Conservation (phyloP, 2,888 invertebrate genomes). For the Microplitis deprimator region DNA sequence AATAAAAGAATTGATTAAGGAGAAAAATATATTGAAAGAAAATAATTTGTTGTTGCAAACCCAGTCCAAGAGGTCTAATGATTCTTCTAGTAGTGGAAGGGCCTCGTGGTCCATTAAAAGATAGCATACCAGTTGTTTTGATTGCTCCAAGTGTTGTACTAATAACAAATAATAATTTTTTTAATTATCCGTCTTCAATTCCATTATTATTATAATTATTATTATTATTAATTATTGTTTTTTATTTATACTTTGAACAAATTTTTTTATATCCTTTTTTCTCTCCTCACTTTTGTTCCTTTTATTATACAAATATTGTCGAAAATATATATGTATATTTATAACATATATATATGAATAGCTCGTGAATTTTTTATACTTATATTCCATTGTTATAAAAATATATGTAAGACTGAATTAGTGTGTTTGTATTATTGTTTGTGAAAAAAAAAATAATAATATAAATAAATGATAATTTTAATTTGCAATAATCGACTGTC, state of each 20-base stretch:
- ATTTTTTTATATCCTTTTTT: no score
- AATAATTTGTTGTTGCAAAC: constrained; percentile 80
- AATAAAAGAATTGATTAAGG: constrained; percentile 79
- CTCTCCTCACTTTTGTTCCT: no score
- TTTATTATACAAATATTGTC: no score
- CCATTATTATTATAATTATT: constrained; percentile 22
- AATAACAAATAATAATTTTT: constrained; percentile 71
- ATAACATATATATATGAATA: not conserved
- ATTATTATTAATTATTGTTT: constrained; percentile 1
- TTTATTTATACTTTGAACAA: not conserved
- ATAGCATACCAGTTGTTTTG: constrained; percentile 80
- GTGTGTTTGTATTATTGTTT: not conserved
- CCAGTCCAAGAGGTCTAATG: constrained; percentile 69
- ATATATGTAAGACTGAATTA: not conserved
- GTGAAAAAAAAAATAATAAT: not conserved
- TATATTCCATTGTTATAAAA: not conserved
- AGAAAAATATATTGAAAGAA: constrained; percentile 82
- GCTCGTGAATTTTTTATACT: not conserved
- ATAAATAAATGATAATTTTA: not conserved
- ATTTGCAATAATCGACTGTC: not conserved
- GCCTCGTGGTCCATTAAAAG: constrained; percentile 75
- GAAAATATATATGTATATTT: not conserved
- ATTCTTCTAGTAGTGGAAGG: constrained; percentile 61
- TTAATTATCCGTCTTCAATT: constrained; percentile 37
- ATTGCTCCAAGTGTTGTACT: constrained; percentile 80